A percentile compares a stretch with the other conserved stretches of the same genome.
Conservation (phyloP, 2,797 vertebrate species). For the Cryptoprocta ferox region DNA sequence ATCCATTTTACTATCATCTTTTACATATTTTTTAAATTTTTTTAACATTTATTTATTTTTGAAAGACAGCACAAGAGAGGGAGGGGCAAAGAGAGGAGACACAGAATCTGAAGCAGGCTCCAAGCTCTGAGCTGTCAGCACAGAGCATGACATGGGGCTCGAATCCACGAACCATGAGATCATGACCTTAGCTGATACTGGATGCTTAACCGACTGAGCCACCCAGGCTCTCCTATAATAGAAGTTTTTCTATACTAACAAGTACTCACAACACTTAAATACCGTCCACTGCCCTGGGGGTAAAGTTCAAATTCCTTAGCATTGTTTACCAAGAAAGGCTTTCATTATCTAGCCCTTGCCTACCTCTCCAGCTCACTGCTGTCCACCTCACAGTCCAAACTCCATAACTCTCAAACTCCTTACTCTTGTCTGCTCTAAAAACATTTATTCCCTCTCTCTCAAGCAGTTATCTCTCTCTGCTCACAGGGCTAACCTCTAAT, state of each 20-base stretch:
- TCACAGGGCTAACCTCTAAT: not conserved
- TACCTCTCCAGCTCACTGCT: not conserved
- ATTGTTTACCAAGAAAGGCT: slow-evolving; percentile 26
- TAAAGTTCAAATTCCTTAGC: slow-evolving; percentile 60
- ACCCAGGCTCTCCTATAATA: not conserved
- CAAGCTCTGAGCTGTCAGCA: too few relatives aligned
- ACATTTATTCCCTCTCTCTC: not conserved
- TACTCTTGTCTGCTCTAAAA: not conserved
- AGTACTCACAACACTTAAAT: slow-evolving; percentile 21
- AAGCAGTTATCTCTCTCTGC: not conserved
- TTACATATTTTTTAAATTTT: not conserved
- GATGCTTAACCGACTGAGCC: too few relatives aligned
- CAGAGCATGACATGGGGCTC: too few relatives aligned
- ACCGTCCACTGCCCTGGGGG: not conserved
- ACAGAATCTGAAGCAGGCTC: too few relatives aligned
- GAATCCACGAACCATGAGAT: too few relatives aligned
- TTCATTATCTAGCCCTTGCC: not conserved
- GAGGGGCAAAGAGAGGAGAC: too few relatives aligned
- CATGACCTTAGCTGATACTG: too few relatives aligned
- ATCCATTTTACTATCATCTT: slow-evolving; percentile 40
- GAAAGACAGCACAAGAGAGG: too few relatives aligned
- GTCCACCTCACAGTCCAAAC: not conserved
- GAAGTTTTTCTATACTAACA: slow-evolving; percentile 24
- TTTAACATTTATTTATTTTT: too few relatives aligned
- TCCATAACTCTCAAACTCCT: not conserved